Conservation (phyloP, 2,888 invertebrate species). For the Lycia hirtaria region DNA sequence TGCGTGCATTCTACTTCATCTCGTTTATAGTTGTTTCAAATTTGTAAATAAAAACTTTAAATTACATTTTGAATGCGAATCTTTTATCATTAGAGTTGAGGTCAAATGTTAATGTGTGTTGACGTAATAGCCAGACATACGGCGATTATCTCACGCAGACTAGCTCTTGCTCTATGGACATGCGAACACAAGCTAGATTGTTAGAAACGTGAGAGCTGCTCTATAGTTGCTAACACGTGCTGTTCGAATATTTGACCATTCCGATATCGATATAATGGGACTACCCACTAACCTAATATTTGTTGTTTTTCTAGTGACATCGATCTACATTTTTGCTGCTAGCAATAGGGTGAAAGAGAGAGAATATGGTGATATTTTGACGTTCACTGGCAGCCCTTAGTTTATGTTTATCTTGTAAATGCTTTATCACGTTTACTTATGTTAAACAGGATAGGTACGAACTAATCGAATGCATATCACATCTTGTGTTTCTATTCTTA, state of each 20-base stretch:
- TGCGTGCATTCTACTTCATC: no score
- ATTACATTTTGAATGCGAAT: neutral
- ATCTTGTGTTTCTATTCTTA: conserved; percentile 12
- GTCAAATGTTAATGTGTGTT: conserved; percentile 17
- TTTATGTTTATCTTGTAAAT: neutral
- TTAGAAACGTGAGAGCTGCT: conserved; percentile 17
- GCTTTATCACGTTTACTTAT: no score
- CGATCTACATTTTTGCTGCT: no score
- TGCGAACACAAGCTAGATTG: conserved; percentile 20
- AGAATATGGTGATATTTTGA: neutral
- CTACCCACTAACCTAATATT: neutral
- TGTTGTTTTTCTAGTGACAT: no score
- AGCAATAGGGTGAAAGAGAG: neutral
- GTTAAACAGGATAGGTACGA: neutral
- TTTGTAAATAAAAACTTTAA: conserved; percentile 3
- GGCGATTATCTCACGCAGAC: conserved; percentile 25
- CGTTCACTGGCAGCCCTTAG: no score
- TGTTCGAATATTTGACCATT: conserved; percentile 25
- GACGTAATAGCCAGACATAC: conserved; percentile 23
- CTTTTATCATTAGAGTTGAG: conserved; percentile 17
- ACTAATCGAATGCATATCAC: neutral
- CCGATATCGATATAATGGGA: conserved; percentile 14
- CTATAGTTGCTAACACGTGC: conserved; percentile 27
- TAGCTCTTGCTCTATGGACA: neutral
- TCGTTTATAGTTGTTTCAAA: no score